Evolutionary conservation across 30 jellyfish, hydroid and myxozoan species (phyloP), one percentile per base, ranked within the genome.

Genomic region (Cassiopea xamachana): DNA sequence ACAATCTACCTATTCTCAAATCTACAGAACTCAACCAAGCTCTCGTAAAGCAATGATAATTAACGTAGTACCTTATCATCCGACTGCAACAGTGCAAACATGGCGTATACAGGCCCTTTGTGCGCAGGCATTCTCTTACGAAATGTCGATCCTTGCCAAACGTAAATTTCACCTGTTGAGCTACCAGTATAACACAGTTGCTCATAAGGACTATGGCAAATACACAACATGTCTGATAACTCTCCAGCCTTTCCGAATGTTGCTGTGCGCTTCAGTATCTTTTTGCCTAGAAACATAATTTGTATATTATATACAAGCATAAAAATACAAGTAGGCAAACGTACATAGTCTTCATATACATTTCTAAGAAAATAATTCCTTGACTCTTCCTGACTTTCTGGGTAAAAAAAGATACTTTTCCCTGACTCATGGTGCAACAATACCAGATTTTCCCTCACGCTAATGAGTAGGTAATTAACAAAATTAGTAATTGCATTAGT

Each of bases 101-200:
- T 89, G n/a, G 98, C 98, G 67, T 94, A 94, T 19, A 94, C 98
- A 1, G 98, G 96, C 1, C 98, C 98, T 71, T 94, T 94, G 60
- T 94, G 98, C 1, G 98, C 98, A 39, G 96, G 98, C 82, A 94
- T 89, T 55, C 97, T 69, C 60, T 94, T 94, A 1, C 98, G 87
- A 47, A 87, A 94, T 12, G 98, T 94, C 39, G 97, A 84, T 43
- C 98, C 98, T 61, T 94, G 98, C 97, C 97, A 94, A 44, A 94
- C 98, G 79, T 94, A 94, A 14, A 94, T 86, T 83, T 94, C 98
- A 16, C 98, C 98, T 13, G 98, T 87, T 2, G 98, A 90, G 71
- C 97, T 90, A 15, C 98, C 98, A 19, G 97, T 75, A 50, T 89
- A 93, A 60, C 97, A 89, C 45, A 89, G 77, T 45, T 93, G 97